A percentile compares a stretch with the other conserved stretches of the same genome.
Evolutionary conservation across 1,140 invertebrate genomes (phyloP).

Genomic region (Harpegnathos saltator): DNA sequence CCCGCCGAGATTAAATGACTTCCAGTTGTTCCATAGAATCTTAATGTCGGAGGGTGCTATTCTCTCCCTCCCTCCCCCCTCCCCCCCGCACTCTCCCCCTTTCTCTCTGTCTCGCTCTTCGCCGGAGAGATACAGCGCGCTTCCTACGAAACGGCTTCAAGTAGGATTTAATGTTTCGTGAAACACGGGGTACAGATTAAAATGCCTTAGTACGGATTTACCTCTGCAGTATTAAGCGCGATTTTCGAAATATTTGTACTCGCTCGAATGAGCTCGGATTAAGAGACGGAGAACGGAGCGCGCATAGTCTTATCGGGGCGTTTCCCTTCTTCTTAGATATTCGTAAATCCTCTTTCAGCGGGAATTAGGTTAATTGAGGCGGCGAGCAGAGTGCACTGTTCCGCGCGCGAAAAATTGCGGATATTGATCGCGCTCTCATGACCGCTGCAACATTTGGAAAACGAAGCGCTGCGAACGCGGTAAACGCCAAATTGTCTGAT

Average conservation of each 20-base stretch:
- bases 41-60: conserved; percentile 58
- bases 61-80: too few species aligned
- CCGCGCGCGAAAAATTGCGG: not conserved
- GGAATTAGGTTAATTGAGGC: conserved; percentile 33
- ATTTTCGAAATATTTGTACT: conserved; percentile 59
- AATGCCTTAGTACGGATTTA: conserved; percentile 57
- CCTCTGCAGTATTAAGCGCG: conserved; percentile 42
- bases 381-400: not conserved
- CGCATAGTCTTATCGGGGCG: conserved; percentile 13
- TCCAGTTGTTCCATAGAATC: conserved; percentile 62
- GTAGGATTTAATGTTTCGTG: conserved; percentile 60
- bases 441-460: too few species aligned
- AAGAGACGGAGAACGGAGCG: conserved; percentile 12
- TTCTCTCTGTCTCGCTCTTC: not conserved
- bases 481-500: too few species aligned
- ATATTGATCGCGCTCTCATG: too few species aligned
- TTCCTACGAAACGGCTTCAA: conserved; percentile 51
- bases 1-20: conserved; percentile 60
- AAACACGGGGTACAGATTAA: conserved; percentile 61
- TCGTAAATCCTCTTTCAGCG: not conserved
- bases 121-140: conserved; percentile 50
- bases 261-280: conserved; percentile 34
- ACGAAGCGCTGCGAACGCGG: too few species aligned
- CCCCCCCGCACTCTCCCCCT: too few species aligned
- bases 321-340: conserved; percentile 12